Base-by-base conservation (phyloP, 2,888 invertebrate genomes). In the Ommatoiulus sabulosus region DNA sequence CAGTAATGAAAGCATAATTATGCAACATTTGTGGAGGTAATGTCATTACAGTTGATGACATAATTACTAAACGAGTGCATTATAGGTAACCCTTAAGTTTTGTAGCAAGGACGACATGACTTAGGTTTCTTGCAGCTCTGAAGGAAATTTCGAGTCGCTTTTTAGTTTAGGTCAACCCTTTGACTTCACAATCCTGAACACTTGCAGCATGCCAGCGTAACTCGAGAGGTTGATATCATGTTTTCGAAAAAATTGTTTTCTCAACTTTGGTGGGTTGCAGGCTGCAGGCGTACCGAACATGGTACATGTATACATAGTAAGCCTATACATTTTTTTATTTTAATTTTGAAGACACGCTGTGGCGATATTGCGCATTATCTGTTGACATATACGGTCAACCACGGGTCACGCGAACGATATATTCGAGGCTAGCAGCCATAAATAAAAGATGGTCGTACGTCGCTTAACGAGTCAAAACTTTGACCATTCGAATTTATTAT, bases 171-270 rank as follows among this genome's bases (percentile, higher is more conserved):
- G 63, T 63, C 63, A 63, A 63, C 63, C 63, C 63, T 63, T 63
- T 63, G 63, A 5, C 63, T 20, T 20, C 63, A 20, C 15, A 6
- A 5, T 20, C 1, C 63, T 63, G 63, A 20, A 12, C 20, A 20
- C 63, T 20, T 63, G 63, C n/a, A 63, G 63, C 63, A 63, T 63
- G 63, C 63, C 63, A 63, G 5, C 5, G 63, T 63, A 63, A 63
- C 20, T 63, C 8, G n/a, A 63, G 63, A 63, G 63, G 20, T 63
- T 63, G 63, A 63, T 63, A 63, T 63, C 63, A 63, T 63, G 63
- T 63, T 63, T 63, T n/a, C 63, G 5, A 63, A 63, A 63, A 63
- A 63, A 20, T 35, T 63, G 63, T 63, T 63, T 20, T 63, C 15
- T 63, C 63, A 20, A 63, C 63, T 63, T 63, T 63, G 63, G 63